Conservation (phyloP, 1,140 invertebrate species). For the Drosophila ohnishii region DNA sequence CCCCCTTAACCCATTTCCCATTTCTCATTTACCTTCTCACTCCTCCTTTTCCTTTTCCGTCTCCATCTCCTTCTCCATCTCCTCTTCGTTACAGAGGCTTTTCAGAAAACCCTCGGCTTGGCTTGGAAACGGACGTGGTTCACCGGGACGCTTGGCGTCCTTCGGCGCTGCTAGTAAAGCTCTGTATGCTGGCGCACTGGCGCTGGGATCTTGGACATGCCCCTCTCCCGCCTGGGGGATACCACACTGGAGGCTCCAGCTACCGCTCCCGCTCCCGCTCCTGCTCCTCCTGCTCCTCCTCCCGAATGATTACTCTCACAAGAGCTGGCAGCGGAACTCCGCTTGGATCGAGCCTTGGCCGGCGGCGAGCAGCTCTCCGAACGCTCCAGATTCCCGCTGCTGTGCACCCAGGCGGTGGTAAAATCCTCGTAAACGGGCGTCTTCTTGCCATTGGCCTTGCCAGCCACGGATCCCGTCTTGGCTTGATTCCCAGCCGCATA, state of each 20-base stretch:
- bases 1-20: constrained; percentile 10
- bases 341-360: constrained; percentile 75
- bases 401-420: constrained; percentile 89
- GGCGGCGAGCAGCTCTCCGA: constrained; percentile 76
- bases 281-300: neutral
- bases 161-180: constrained; percentile 79
- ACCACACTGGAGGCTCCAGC: constrained; percentile 49
- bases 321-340: constrained; percentile 78
- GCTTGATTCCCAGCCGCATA: constrained; percentile 84
- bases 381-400: constrained; percentile 86
- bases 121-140: constrained; percentile 31
- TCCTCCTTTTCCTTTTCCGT: neutral
- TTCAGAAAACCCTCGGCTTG: constrained; percentile 65
- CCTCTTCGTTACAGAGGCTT: constrained; percentile 29
- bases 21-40: neutral
- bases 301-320: constrained; percentile 70
- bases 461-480: constrained; percentile 25
- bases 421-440: constrained; percentile 86
- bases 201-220: constrained; percentile 81
- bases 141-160: constrained; percentile 63
- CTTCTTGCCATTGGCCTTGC: constrained; percentile 81
- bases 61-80: constrained; percentile 16
- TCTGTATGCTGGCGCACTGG: constrained; percentile 81
- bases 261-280: neutral
- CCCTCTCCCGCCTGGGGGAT: constrained; percentile 72